These are phyloP conservation scores for Malthinus seriepunctatus DNA, from an alignment of 2,888 invertebrate genomes.

Conservation along the genomic window DNA sequence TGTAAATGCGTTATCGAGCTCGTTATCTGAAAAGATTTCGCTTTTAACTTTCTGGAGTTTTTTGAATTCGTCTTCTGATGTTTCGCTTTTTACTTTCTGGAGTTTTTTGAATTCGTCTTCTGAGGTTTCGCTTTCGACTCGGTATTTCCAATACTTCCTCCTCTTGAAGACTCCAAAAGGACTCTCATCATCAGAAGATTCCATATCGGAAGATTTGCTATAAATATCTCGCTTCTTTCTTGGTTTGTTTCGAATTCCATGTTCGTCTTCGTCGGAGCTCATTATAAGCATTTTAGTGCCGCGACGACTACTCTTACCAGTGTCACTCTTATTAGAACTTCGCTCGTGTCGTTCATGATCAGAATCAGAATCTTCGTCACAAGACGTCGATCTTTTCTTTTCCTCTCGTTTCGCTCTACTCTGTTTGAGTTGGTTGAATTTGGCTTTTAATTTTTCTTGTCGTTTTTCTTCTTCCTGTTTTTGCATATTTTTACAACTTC, in stretches of 20 bases:
- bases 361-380: conserved; percentile 85
- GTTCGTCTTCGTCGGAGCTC: conserved; percentile 51
- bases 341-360: conserved; percentile 51
- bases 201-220: conserved; percentile 49
- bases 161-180: conserved; percentile 39
- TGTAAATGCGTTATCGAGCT: conserved; percentile 58
- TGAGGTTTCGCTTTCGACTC: conserved; percentile 79
- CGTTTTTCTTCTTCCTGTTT: conserved; percentile 89
- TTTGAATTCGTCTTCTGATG: conserved; percentile 71
- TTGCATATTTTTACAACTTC: conserved; percentile 92
- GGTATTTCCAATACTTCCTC: conserved; percentile 70
- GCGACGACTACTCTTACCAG: conserved; percentile 35
- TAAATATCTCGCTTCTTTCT: conserved; percentile 56
- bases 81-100: conserved; percentile 75
- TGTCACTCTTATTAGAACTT: conserved; percentile 31
- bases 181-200: conserved; percentile 55
- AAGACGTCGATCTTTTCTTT: conserved; percentile 85
- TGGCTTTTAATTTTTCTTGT: conserved; percentile 84
- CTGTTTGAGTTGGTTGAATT: conserved; percentile 86
- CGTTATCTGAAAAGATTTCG: conserved; percentile 64
- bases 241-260: conserved; percentile 34
- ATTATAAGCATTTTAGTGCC: conserved; percentile 49
- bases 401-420: conserved; percentile 85
- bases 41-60: conserved; percentile 63
- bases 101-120: conserved; percentile 68